These are phyloP conservation scores for Gobius niger DNA, from an alignment of 2,113 vertebrate genomes.

Conservation along the genomic window DNA sequence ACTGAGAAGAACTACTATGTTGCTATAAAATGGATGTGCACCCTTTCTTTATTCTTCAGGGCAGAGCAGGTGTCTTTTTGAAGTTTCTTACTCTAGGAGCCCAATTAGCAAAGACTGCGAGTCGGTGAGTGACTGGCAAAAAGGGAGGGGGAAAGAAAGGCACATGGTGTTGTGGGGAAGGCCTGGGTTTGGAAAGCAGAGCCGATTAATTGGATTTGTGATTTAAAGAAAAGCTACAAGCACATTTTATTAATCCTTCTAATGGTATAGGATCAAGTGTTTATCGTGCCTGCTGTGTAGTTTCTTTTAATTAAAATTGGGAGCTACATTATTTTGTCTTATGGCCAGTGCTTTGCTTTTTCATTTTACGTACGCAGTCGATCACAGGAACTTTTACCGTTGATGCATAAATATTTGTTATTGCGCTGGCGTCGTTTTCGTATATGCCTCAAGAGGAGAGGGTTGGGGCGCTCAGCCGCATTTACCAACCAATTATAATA, in stretches of 20 bases:
- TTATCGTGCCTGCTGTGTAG: conserved; percentile 11
- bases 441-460: conserved; percentile 33
- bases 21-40: conserved; percentile 20
- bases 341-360: conserved; percentile 26
- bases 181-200: conserved; percentile 41
- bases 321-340: conserved; percentile 49
- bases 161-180: conserved; percentile 40
- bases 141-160: conserved; percentile 33
- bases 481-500: conserved; percentile 71
- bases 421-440: conserved; percentile 22
- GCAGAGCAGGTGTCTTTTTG: conserved; percentile 59
- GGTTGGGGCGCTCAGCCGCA: conserved; percentile 50
- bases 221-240: conserved; percentile 59
- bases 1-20: neutral
- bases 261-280: conserved; percentile 61
- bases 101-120: conserved; percentile 67
- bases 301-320: conserved; percentile 26
- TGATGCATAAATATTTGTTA: conserved; percentile 30
- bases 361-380: conserved; percentile 12
- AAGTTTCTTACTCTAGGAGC: conserved; percentile 68
- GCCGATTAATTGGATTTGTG: conserved; percentile 64
- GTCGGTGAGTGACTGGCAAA: conserved; percentile 9
- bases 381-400: conserved; percentile 18
- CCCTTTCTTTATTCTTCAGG: conserved; percentile 27
- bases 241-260: conserved; percentile 69